A percentile compares a stretch with the other conserved stretches of the same genome.
Evolutionary conservation across 2,888 invertebrate genomes (phyloP).

Genomic region (Polyploca ridens): DNA sequence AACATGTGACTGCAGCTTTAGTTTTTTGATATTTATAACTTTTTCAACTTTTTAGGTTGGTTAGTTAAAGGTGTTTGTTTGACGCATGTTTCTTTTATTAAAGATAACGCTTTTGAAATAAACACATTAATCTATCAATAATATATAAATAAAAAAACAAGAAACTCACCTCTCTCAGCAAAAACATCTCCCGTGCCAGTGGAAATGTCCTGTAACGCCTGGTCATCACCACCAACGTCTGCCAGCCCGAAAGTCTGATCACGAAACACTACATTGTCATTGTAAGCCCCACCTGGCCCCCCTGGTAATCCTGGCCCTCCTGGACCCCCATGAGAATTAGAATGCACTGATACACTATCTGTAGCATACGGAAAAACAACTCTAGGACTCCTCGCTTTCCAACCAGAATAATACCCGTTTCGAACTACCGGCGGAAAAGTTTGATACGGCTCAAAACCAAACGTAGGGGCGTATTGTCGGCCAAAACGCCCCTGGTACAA

Average conservation of each 20-base stretch:
- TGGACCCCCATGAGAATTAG: slow-evolving; percentile 74
- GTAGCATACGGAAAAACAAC: slow-evolving; percentile 79
- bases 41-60: too few relatives aligned
- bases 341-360: slow-evolving; percentile 65
- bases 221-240: slow-evolving; percentile 84
- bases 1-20: too few relatives aligned
- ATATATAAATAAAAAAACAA: slow-evolving; percentile 8
- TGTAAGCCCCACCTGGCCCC: slow-evolving; percentile 48
- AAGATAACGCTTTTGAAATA: too few relatives aligned
- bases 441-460: slow-evolving; percentile 63
- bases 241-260: slow-evolving; percentile 86
- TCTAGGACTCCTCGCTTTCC: slow-evolving; percentile 78
- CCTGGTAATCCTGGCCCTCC: slow-evolving; percentile 37
- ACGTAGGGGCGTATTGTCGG: slow-evolving; percentile 69
- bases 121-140: neutral
- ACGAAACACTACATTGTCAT: slow-evolving; percentile 81
- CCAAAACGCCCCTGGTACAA: slow-evolving; percentile 70
- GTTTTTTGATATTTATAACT: too few relatives aligned
- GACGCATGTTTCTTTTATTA: too few relatives aligned
- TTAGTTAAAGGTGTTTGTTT: too few relatives aligned
- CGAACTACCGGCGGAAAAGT: slow-evolving; percentile 60
- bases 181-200: slow-evolving; percentile 80
- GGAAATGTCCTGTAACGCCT: slow-evolving; percentile 86
- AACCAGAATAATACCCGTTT: slow-evolving; percentile 68
- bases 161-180: slow-evolving; percentile 87